Base-by-base conservation (phyloP, 2,113 vertebrate genomes). In the Cyprinodon tularosa region DNA sequence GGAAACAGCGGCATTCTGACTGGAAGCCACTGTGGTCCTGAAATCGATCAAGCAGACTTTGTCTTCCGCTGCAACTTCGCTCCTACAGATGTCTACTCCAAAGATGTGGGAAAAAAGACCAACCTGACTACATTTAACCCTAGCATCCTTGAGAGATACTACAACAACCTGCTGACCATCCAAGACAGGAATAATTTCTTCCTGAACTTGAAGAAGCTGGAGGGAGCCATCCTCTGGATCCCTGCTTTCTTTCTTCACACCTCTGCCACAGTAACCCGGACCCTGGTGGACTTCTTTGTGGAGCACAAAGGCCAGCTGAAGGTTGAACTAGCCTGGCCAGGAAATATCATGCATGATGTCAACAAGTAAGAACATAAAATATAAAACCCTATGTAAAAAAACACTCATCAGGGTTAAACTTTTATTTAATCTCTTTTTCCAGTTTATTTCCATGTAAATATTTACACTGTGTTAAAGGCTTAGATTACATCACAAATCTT, bases 101-200 rank as follows among this genome's bases (percentile, higher is more conserved):
- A 94, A 82, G 98, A 99, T 15, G 98, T 99, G 42, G 98, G 98
- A 15, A 95, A 85, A 84, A 96, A 97, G 92, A 99, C 97, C 91
- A 99, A 99, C 87, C 94, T 99, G 4, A 99, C 98, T 12, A 99
- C 98, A 76, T 99, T 99, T 77, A 99, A 99, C 91, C 98, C 97
- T 74, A 99, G 98, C 92, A 99, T 99, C 87, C 93, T 99, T 87
- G 98, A 99, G 80, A 96, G 97, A 88, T 99, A 99, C 84, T 99
- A 99, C 95, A 99, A 99, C 91, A 99, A 99, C 71, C 96, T 99
- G 42, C 80, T 99, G 89, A 99, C 98, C 89, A 98, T 99, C 81
- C 97, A 99, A 84, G 98, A 99, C 86, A 94, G 98, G 81, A 99
- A 99, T 91, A 99, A 99, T 85, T 99, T 99, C 94, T 98, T 98